Evolutionary conservation across 2,888 invertebrate species (phyloP).

Genomic region (Lepeophtheirus nordmannii): DNA sequence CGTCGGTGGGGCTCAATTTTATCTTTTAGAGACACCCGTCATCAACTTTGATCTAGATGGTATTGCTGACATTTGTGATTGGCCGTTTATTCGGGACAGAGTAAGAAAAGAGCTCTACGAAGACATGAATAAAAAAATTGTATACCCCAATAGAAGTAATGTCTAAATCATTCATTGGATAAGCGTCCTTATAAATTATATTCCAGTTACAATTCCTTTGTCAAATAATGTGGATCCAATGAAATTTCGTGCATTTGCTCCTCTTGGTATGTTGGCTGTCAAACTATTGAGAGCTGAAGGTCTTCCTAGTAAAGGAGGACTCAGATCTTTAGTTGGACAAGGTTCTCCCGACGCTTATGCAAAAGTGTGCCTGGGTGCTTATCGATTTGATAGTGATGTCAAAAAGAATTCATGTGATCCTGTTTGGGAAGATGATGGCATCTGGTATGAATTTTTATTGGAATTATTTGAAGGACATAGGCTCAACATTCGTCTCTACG

Average conservation of each 20-base stretch:
- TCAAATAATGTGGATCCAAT: background rate
- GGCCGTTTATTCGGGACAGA: conserved; percentile 4
- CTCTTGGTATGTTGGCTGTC: conserved; percentile 7
- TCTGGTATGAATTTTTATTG: conserved; percentile 7
- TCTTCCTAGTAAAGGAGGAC: conserved; percentile 11
- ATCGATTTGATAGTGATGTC: background rate
- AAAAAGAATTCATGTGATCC: conserved; percentile 6
- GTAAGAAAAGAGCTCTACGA: background rate
- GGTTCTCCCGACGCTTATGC: conserved; percentile 8
- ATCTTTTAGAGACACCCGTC: background rate
- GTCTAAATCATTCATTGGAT: too few relatives aligned
- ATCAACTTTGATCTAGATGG: conserved; percentile 18
- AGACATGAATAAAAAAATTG: background rate
- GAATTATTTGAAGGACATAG: conserved; percentile 10
- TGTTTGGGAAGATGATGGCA: conserved; percentile 1
- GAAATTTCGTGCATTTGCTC: background rate
- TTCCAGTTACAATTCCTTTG: background rate
- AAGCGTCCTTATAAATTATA: background rate
- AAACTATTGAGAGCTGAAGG: background rate
- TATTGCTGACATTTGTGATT: conserved; percentile 7
- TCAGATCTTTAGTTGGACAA: background rate
- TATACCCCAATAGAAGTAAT: conserved; percentile 2
- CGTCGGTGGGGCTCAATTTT: conserved; percentile 14
- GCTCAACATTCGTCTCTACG: background rate
- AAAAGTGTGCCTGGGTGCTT: conserved; percentile 9